Evolutionary conservation across 2,113 vertebrate genomes (phyloP).

Genomic region (Atractosteus spatula): DNA sequence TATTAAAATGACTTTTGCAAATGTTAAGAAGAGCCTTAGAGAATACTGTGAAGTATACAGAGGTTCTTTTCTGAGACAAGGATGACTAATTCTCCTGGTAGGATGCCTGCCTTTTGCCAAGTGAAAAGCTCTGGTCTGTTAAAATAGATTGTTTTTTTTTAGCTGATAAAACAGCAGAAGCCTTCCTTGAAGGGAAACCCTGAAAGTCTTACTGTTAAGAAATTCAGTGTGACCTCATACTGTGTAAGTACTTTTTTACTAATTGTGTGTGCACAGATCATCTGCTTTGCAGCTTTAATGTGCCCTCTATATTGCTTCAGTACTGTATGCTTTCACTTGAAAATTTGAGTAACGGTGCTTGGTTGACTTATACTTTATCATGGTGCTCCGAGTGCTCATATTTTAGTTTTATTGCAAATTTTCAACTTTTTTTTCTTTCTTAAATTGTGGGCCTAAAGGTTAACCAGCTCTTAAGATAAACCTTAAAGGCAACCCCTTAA

Average conservation of each 20-base stretch:
- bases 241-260: neutral
- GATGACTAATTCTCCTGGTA: neutral
- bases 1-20: slow-evolving; percentile 44
- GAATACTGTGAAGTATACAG: slow-evolving; percentile 30
- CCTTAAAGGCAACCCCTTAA: too few species aligned
- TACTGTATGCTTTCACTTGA: neutral
- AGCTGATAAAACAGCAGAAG: neutral
- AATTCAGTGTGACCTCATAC: neutral
- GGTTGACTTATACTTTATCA: too few species aligned
- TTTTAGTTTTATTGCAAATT: too few species aligned
- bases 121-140: neutral
- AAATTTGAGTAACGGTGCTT: too few species aligned
- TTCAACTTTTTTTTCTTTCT: too few species aligned
- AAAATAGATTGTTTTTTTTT: neutral
- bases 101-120: neutral
- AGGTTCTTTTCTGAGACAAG: neutral
- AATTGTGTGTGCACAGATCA: neutral
- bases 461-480: too few species aligned
- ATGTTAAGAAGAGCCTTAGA: slow-evolving; percentile 32
- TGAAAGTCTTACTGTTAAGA: neutral
- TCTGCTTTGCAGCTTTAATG: too few species aligned
- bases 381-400: too few species aligned
- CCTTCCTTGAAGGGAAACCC: too few species aligned
- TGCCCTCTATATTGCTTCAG: neutral
- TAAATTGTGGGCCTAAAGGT: too few species aligned